Conservation (phyloP, 2,797 vertebrate genomes). For the Anolis apletophallus region DNA sequence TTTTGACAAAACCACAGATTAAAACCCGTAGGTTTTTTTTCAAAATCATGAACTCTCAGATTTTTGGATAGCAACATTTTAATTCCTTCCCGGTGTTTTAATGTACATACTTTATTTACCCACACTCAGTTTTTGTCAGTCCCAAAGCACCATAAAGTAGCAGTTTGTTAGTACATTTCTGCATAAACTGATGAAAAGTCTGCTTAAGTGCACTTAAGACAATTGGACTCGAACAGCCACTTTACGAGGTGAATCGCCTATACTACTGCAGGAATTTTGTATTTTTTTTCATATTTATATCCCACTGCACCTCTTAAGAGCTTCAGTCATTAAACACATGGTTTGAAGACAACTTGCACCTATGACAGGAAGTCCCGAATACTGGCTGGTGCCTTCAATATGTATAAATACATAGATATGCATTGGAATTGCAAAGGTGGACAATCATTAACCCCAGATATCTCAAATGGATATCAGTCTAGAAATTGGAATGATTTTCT, state of each 20-base stretch:
- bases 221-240: background rate
- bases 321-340: conserved; percentile 4
- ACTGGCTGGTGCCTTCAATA: background rate
- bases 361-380: background rate
- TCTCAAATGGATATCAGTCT: background rate
- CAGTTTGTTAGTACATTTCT: conserved; percentile 23
- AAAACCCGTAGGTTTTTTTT: background rate
- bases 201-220: conserved; percentile 2
- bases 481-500: background rate
- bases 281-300: conserved; percentile 34
- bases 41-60: background rate
- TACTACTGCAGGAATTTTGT: background rate
- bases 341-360: background rate
- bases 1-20: background rate
- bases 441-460: background rate
- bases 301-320: conserved; percentile 8
- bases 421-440: background rate
- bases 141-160: background rate
- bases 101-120: background rate
- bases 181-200: background rate
- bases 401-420: background rate
- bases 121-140: background rate
- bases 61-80: background rate
- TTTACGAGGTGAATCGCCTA: conserved; percentile 18
- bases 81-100: background rate